Evolutionary conservation across 92 coral and sea anemone genomes (phyloP).

Genomic region (Ricordea florida): DNA sequence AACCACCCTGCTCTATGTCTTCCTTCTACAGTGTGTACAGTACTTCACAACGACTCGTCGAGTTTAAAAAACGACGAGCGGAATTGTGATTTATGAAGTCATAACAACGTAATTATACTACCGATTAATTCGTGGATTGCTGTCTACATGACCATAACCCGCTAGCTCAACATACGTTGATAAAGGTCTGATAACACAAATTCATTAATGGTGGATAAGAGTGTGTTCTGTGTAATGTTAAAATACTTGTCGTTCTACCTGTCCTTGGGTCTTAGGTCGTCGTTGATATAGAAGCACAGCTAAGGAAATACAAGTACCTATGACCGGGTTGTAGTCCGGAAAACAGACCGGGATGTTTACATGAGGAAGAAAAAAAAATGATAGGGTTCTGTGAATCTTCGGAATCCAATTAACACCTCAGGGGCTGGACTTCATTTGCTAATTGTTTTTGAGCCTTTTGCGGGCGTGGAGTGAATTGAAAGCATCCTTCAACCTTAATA

Average conservation of each 20-base stretch:
- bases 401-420: conserved; percentile 36
- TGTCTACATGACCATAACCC: background rate
- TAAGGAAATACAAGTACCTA: too few species aligned
- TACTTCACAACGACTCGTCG: conserved; percentile 2
- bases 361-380: background rate
- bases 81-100: conserved; percentile 14
- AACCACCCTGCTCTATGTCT: background rate
- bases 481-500: conserved; percentile 7
- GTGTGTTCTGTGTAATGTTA: background rate
- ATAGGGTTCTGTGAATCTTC: background rate
- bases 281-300: too few species aligned
- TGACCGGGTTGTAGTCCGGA: too few species aligned
- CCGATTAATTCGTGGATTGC: conserved; percentile 5
- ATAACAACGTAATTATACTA: background rate
- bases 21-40: background rate
- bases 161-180: background rate
- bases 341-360: background rate
- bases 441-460: conserved; percentile 19
- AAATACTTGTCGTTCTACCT: background rate
- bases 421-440: conserved; percentile 8
- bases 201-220: background rate
- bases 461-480: conserved; percentile 33
- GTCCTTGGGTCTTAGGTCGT: too few species aligned
- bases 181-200: conserved; percentile 2
- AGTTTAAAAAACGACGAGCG: background rate